These are phyloP conservation scores for Acanthosepion esculentum DNA, from an alignment of 2,888 invertebrate genomes.

Conservation along the genomic window DNA sequence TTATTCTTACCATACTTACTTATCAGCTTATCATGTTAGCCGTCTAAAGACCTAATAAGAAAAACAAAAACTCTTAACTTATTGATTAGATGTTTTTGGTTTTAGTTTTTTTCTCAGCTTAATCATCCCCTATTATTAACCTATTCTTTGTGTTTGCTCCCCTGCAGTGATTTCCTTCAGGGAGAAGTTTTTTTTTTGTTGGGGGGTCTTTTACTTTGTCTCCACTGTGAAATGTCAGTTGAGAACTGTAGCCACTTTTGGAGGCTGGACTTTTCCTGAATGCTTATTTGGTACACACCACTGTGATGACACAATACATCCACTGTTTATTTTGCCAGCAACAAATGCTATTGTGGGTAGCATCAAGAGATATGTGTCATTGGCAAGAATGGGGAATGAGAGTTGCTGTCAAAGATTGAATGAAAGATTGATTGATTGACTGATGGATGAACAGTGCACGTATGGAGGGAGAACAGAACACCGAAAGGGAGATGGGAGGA, in stretches of 20 bases:
- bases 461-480: not conserved
- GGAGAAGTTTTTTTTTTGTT: not conserved
- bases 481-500: not conserved
- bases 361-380: not conserved
- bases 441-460: not conserved
- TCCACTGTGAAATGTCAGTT: not conserved
- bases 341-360: not conserved
- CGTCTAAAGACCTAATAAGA: too few species aligned
- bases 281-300: not conserved
- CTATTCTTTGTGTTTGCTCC: not conserved
- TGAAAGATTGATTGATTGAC: not conserved
- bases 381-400: not conserved
- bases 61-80: not conserved
- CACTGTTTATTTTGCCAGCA: not conserved
- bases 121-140: not conserved
- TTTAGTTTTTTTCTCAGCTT: not conserved
- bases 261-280: not conserved
- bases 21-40: too few species aligned
- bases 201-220: not conserved
- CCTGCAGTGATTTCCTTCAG: not conserved
- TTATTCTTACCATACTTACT: too few species aligned
- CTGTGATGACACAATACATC: not conserved
- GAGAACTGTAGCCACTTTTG: constrained; percentile 3
- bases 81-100: not conserved
- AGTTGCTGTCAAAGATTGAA: not conserved